These are phyloP conservation scores for Chironomus riparius DNA, from an alignment of 2,888 invertebrate genomes.

Conservation along the genomic window DNA sequence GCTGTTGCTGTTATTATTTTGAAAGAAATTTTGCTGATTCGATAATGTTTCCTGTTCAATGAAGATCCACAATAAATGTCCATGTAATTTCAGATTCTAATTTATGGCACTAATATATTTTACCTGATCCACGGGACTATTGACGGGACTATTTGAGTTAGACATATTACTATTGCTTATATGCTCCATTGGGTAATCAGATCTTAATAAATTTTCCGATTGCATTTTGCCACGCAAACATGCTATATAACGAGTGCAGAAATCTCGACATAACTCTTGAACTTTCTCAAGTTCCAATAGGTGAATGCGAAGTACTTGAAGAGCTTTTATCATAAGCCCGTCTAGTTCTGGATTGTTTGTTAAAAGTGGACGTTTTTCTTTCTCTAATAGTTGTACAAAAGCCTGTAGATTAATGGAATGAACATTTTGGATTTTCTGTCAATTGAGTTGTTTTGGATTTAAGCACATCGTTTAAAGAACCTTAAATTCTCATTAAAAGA, in stretches of 20 bases:
- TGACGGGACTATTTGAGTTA: conserved; percentile 44
- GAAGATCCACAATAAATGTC: background rate
- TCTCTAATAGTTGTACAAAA: conserved; percentile 82
- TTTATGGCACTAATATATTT: background rate
- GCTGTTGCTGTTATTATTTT: conserved; percentile 19
- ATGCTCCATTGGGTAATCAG: conserved; percentile 53
- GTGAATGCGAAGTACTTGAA: conserved; percentile 87
- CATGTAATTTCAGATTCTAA: background rate
- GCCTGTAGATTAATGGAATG: conserved; percentile 52
- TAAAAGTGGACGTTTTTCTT: conserved; percentile 75
- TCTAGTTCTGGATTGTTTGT: conserved; percentile 91
- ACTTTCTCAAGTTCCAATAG: conserved; percentile 88
- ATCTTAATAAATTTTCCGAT: conserved; percentile 72
- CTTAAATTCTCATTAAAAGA: too few species aligned
- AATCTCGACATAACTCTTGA: conserved; percentile 88
- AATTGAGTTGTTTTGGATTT: too few species aligned
- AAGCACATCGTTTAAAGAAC: too few species aligned
- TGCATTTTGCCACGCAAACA: conserved; percentile 87
- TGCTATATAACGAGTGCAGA: conserved; percentile 86
- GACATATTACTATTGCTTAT: conserved; percentile 46
- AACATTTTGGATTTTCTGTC: background rate
- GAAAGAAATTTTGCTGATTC: conserved; percentile 21
- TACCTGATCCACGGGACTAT: conserved; percentile 32
- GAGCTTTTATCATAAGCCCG: conserved; percentile 82
- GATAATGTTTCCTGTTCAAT: conserved; percentile 16